phyloP scores from a whole-genome alignment of 64 coral and sea anemone genomes.

The Montipora efflorescens region DNA sequence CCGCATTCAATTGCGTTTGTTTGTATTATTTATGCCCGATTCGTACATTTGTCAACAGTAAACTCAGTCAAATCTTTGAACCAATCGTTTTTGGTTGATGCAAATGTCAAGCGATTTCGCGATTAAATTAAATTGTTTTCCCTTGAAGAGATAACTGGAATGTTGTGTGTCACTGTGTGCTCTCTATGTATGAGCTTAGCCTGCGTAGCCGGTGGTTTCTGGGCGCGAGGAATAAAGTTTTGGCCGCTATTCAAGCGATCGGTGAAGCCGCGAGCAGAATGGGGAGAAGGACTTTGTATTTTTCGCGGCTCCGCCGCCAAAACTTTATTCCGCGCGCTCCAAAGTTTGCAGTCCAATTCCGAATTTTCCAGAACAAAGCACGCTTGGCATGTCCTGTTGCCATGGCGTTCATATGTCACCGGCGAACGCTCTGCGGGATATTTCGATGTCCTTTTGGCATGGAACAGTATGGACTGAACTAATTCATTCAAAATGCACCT shows the following conservation, averaged over 20 bases:
- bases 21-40: neutral
- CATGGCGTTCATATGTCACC: constrained; percentile 58
- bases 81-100: neutral
- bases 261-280: no score
- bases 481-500: constrained; percentile 73
- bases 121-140: no score
- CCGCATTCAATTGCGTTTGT: neutral
- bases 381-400: constrained; percentile 64
- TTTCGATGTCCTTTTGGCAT: constrained; percentile 2
- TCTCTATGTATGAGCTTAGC: no score
- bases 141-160: no score
- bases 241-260: no score
- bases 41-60: neutral
- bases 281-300: neutral
- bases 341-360: neutral
- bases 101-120: neutral
- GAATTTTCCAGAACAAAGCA: neutral
- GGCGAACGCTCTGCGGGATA: neutral
- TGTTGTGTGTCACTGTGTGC: no score
- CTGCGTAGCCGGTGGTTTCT: no score
- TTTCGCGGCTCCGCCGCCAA: no score
- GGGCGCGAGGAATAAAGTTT: no score
- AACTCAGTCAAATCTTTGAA: no score
- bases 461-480: neutral
- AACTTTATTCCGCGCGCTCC: neutral